Base-by-base conservation (phyloP, 2,797 vertebrate genomes). In the Ptychadena robeensis region DNA sequence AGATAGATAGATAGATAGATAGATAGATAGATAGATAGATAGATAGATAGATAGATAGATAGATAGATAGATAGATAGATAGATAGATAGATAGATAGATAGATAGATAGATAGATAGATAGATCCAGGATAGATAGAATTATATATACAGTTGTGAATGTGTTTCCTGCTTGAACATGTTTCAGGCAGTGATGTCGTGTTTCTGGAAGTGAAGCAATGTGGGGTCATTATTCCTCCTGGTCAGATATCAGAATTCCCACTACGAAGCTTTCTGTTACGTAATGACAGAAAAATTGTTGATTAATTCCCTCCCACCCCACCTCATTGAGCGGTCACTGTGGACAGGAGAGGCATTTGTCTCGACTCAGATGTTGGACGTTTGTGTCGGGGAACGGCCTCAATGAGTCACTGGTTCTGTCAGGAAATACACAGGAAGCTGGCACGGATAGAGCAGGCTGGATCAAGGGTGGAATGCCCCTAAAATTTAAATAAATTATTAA, bases 311-410 rank as follows among this genome's bases (percentile, higher is more conserved):
- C 40, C 66, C 63, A 28, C 22, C n/a, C 28, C 4, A 27, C 31
- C 64, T 27, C 28, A 11, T 3, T 57, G 66, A 59, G 14, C 57
- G 61, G 25, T 79, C 67, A 57, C 63, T 30, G 81, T 38, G 67
- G 66, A 67, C 65, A 57, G 70, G 44, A 77, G 34, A 67, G 40
- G 31, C 44, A 38, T 83, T 34, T 66, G 59, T 64, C 38, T 67
- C 70, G 57, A 48, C 10, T 64, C 65, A 65, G n/a, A 77, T 71
- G 14, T n/a, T n/a, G n/a, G n/a, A n/a, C n/a, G n/a, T n/a, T 57
- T 72, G 35, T 73, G 79, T 79, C 63, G 67, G 70, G 77, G 64
- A 80, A 80, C 68, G 32, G 44, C 82, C 70, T 14, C 9, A 9
- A 74, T 84, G 79, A 74, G 69, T 63, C 77, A 69, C 53, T 28